These are phyloP conservation scores for Muricea muricata DNA, from an alignment of 92 coral and sea anemone species.

Conservation along the genomic window DNA sequence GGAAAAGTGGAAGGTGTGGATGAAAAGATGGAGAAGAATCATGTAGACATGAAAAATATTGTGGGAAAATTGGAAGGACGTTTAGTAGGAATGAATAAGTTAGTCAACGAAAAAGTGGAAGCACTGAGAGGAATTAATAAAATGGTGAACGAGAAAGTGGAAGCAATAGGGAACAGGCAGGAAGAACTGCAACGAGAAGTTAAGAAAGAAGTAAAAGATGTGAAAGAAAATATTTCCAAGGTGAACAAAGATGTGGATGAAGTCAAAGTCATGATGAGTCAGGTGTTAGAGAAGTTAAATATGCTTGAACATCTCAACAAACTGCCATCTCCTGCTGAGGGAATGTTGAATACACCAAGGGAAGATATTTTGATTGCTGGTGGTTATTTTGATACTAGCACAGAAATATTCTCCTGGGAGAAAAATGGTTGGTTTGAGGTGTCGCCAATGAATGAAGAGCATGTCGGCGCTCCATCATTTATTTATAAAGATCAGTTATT, in stretches of 20 bases:
- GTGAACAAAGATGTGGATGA: background rate
- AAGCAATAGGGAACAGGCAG: too few relatives aligned
- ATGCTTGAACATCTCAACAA: background rate
- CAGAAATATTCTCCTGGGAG: background rate
- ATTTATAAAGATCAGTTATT: background rate
- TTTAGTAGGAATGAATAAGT: too few relatives aligned
- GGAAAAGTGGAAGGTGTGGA: too few relatives aligned
- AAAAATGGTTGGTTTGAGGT: background rate
- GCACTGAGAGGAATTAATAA: too few relatives aligned
- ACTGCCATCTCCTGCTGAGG: background rate
- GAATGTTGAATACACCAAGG: background rate
- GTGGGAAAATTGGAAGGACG: too few relatives aligned
- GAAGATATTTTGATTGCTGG: background rate
- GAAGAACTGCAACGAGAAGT: too few relatives aligned
- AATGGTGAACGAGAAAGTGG: too few relatives aligned
- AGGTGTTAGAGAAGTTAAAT: background rate
- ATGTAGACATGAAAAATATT: too few relatives aligned
- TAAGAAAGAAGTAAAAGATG: background rate
- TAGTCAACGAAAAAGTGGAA: too few relatives aligned
- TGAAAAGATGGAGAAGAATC: too few relatives aligned
- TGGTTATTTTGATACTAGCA: too few relatives aligned
- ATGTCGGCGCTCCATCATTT: background rate
- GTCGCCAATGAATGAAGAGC: background rate
- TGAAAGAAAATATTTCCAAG: background rate
- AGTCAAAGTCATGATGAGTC: background rate